A percentile compares a stretch with the other conserved stretches of the same genome.
Conservation (phyloP, 2,113 vertebrate species). For the Chloebia gouldiae region DNA sequence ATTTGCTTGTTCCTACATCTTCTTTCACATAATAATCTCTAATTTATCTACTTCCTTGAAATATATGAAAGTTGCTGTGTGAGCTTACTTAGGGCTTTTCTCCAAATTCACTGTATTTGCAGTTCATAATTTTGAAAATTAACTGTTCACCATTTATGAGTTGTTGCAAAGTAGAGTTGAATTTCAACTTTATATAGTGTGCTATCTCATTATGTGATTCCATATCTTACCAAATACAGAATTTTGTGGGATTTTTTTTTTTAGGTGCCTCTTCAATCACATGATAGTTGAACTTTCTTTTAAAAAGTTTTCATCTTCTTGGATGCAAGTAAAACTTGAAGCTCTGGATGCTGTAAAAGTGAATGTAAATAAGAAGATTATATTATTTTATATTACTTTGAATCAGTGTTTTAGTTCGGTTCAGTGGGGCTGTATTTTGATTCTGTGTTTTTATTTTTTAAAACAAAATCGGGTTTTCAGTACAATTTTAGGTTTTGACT, state of each 20-base stretch:
- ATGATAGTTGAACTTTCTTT: background rate
- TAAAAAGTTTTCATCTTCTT: background rate
- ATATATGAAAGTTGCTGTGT: background rate
- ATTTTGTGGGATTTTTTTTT: background rate
- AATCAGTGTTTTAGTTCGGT: background rate
- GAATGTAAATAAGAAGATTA: background rate
- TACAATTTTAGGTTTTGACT: background rate
- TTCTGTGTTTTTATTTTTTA: background rate
- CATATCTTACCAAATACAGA: background rate
- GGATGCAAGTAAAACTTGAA: background rate
- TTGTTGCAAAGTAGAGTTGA: background rate
- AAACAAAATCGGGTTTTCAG: background rate
- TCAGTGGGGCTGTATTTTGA: background rate
- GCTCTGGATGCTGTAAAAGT: background rate
- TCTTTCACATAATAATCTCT: background rate
- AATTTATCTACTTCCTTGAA: background rate
- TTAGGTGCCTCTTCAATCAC: background rate
- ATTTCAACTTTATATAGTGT: background rate
- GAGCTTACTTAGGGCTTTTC: background rate
- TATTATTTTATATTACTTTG: background rate
- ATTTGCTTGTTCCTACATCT: background rate
- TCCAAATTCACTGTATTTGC: background rate
- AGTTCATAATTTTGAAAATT: background rate
- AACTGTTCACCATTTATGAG: background rate
- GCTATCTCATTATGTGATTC: background rate